These are phyloP conservation scores for Hafferia zeledoni DNA, from an alignment of 2,797 vertebrate species.

Conservation along the genomic window DNA sequence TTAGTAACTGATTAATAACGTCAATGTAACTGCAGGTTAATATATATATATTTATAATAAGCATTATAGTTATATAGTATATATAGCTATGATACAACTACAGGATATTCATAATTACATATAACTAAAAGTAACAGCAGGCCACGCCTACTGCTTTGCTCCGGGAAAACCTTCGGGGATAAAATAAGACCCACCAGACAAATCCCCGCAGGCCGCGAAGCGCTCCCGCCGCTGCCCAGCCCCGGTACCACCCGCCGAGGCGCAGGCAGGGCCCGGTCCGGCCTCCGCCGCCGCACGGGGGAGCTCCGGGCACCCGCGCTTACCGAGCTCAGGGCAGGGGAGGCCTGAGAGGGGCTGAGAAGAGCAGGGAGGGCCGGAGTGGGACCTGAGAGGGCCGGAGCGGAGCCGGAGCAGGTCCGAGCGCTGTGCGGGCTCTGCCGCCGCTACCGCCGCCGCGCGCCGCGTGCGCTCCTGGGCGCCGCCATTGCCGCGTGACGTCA, in stretches of 20 bases:
- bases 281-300: neutral
- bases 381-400: too few relatives aligned
- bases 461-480: neutral
- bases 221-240: neutral
- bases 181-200: accelerated
- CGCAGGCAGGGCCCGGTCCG: neutral
- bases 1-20: neutral
- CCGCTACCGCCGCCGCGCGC: accelerated
- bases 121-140: neutral
- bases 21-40: neutral
- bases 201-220: neutral
- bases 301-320: neutral
- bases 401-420: too few relatives aligned
- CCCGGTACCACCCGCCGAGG: accelerated
- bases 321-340: neutral
- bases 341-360: accelerated
- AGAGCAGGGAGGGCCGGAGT: accelerated
- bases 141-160: neutral
- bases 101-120: accelerated
- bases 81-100: neutral
- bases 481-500: constrained; percentile 30
- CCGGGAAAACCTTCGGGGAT: accelerated
- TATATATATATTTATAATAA: too few relatives aligned
- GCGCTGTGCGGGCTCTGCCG: accelerated
- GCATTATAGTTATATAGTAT: neutral